These are phyloP conservation scores for Anguilla japonica DNA, from an alignment of 2,113 vertebrate species.

Conservation along the genomic window DNA sequence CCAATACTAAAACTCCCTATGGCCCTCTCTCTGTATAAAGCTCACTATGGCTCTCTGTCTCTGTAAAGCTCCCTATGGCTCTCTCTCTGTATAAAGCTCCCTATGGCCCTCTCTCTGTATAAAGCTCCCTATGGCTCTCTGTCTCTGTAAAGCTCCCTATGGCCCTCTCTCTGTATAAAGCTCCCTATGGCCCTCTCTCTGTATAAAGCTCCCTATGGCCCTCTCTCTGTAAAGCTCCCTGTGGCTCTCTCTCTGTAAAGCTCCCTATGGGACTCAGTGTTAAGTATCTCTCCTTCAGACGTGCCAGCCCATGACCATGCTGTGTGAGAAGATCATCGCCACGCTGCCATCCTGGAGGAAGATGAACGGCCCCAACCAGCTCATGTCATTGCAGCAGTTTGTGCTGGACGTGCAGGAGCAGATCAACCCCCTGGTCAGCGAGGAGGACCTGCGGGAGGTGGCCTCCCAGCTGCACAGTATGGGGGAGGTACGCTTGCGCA, in stretches of 20 bases:
- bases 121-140: no score
- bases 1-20: no score
- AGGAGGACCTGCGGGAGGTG: slow-evolving; percentile 82
- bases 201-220: no score
- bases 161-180: no score
- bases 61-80: no score
- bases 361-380: slow-evolving; percentile 90
- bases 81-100: no score
- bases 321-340: slow-evolving; percentile 88
- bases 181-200: no score
- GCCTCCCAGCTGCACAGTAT: slow-evolving; percentile 90
- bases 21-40: no score
- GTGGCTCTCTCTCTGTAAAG: neutral
- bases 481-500: slow-evolving; percentile 78
- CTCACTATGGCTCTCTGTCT: no score
- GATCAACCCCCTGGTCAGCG: slow-evolving; percentile 91
- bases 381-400: slow-evolving; percentile 94
- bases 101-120: no score
- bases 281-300: slow-evolving; percentile 60
- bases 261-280: neutral
- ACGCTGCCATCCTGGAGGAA: slow-evolving; percentile 89
- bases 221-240: no score
- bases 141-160: no score
- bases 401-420: slow-evolving; percentile 90
- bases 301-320: slow-evolving; percentile 82